Evolutionary conservation across 35 echinoderm and acorn worm genomes (phyloP).

Genomic region (Patiria miniata): DNA sequence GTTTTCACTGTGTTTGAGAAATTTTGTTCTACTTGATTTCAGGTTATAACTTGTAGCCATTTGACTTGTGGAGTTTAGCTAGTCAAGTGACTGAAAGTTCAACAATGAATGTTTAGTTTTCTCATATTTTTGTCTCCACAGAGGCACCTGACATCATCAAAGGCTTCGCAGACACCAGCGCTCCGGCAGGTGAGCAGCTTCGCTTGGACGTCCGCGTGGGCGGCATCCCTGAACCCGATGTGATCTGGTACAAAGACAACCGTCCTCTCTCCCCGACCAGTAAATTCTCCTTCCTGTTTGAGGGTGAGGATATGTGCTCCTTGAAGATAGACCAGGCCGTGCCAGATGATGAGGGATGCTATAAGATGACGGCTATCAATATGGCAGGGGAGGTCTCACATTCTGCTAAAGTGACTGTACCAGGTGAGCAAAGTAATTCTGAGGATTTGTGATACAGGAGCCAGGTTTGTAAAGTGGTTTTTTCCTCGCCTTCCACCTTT

Average conservation of each 20-base stretch:
- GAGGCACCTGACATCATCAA: constrained; percentile 78
- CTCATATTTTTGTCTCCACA: not conserved
- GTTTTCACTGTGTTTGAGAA: too few relatives aligned
- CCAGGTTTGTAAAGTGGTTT: too few relatives aligned
- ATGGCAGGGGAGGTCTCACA: constrained; percentile 78
- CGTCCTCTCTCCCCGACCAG: constrained; percentile 62
- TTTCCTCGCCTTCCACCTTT: too few relatives aligned
- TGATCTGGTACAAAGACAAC: constrained; percentile 93
- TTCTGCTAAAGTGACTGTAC: constrained; percentile 60
- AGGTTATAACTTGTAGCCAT: too few relatives aligned
- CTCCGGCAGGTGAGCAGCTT: constrained; percentile 58
- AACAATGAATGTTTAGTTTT: too few relatives aligned
- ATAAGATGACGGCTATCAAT: constrained; percentile 78
- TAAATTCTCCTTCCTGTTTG: constrained; percentile 71
- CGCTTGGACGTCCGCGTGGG: constrained; percentile 71
- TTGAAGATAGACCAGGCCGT: constrained; percentile 69
- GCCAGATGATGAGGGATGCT: constrained; percentile 75
- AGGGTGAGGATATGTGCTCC: constrained; percentile 80
- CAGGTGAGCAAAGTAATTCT: constrained; percentile 74
- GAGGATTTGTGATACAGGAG: too few relatives aligned
- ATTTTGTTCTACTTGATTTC: too few relatives aligned
- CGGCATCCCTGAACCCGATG: constrained; percentile 93
- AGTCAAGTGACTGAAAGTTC: too few relatives aligned
- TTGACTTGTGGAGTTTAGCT: too few relatives aligned
- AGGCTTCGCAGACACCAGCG: constrained; percentile 42